These are phyloP conservation scores for Gadopsis bispinosus DNA, from an alignment of 2,797 vertebrate genomes.

Conservation along the genomic window DNA sequence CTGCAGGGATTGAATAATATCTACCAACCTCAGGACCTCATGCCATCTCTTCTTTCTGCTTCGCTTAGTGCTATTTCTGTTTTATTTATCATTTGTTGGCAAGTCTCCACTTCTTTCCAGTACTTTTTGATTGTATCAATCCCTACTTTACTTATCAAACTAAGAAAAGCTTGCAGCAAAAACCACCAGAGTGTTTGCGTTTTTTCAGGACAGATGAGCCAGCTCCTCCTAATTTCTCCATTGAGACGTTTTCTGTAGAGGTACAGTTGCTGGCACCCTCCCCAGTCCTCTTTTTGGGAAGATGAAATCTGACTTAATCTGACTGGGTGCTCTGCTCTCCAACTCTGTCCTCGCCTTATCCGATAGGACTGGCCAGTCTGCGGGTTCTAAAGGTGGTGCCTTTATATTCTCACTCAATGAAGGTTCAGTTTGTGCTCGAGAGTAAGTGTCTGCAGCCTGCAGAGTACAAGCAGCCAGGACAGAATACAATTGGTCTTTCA, in stretches of 20 bases:
- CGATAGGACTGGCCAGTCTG: neutral
- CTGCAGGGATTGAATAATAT: neutral
- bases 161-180: neutral
- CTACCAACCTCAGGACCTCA: neutral
- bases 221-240: neutral
- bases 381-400: constrained; percentile 3
- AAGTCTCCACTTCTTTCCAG: neutral
- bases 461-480: neutral
- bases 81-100: neutral
- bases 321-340: neutral
- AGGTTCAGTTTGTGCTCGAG: constrained; percentile 5
- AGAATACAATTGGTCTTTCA: neutral
- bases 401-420: neutral
- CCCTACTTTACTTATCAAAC: neutral
- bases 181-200: neutral
- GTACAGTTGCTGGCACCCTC: too few species aligned
- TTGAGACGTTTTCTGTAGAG: neutral
- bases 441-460: constrained; percentile 2
- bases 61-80: neutral
- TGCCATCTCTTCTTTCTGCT: neutral
- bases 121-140: neutral
- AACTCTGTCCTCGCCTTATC: constrained; percentile 6
- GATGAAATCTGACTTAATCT: constrained; percentile 17
- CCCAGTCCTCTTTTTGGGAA: neutral
- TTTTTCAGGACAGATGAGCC: neutral